phyloP scores from a whole-genome alignment of 1,140 invertebrate genomes.

The Polypedilum pembai region DNA sequence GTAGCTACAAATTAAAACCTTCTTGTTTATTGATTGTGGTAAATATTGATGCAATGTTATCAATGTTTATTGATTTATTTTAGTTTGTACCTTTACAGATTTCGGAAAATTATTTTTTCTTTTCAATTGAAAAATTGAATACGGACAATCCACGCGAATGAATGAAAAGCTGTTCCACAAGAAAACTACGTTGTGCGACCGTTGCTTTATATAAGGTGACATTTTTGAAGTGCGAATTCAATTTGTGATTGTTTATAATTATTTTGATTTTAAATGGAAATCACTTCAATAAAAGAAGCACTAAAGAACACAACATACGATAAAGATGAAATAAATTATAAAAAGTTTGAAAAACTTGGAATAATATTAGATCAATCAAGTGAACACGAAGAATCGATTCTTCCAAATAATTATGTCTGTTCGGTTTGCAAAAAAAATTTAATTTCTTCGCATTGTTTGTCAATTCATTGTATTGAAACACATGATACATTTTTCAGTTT shows the following conservation, averaged over 20 bases:
- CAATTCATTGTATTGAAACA: constrained; percentile 55
- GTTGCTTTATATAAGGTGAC: too few relatives aligned
- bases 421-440: constrained; percentile 49
- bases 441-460: constrained; percentile 51
- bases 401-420: background rate
- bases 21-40: background rate
- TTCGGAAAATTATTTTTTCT: too few relatives aligned
- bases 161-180: too few relatives aligned
- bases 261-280: too few relatives aligned
- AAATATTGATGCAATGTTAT: background rate
- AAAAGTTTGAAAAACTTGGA: background rate
- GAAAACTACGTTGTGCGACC: too few relatives aligned
- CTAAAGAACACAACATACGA: too few relatives aligned
- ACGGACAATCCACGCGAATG: too few relatives aligned
- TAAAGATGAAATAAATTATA: background rate
- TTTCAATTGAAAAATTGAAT: too few relatives aligned
- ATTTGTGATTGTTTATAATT: too few relatives aligned
- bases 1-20: background rate
- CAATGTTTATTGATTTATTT: background rate
- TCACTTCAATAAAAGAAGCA: too few relatives aligned
- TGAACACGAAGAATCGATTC: background rate
- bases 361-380: background rate
- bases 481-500: constrained; percentile 58
- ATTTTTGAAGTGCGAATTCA: too few relatives aligned
- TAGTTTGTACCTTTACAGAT: too few relatives aligned